phyloP scores from a whole-genome alignment of 2,113 vertebrate species.

The Coregonus clupeaformis region DNA sequence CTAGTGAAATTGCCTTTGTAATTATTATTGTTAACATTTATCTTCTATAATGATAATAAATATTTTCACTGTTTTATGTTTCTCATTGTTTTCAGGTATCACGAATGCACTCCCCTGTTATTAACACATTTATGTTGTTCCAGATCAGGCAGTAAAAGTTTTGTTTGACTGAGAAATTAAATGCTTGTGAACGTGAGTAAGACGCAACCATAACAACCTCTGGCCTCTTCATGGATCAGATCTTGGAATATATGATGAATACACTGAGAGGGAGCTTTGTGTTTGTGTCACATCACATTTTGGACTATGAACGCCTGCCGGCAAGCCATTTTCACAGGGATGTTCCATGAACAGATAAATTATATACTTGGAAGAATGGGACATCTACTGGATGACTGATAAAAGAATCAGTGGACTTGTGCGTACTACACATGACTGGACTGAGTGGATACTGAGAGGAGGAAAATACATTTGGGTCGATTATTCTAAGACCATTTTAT shows the following conservation, averaged over 20 bases:
- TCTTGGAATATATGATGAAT: constrained; percentile 48
- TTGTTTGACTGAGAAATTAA: constrained; percentile 48
- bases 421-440: constrained; percentile 55
- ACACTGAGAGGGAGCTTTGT: constrained; percentile 55
- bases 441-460: constrained; percentile 66
- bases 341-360: constrained; percentile 66
- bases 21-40: constrained; percentile 80
- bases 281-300: constrained; percentile 40
- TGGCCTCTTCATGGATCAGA: constrained; percentile 59
- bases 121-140: constrained; percentile 46
- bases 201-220: constrained; percentile 54
- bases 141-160: constrained; percentile 47
- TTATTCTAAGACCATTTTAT: constrained; percentile 83
- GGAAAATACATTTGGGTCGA: constrained; percentile 70
- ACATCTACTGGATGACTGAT: constrained; percentile 49
- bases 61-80: constrained; percentile 79
- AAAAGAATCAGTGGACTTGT: constrained; percentile 22
- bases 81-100: constrained; percentile 77
- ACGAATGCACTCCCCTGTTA: constrained; percentile 70
- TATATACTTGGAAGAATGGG: constrained; percentile 63
- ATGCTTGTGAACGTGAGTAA: constrained; percentile 52
- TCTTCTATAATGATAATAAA: constrained; percentile 78
- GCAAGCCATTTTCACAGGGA: constrained; percentile 40
- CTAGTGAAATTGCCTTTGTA: constrained; percentile 81
- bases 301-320: constrained; percentile 53